Base-by-base conservation (phyloP, 2,797 vertebrate species). In the Sandelia bainsii region DNA sequence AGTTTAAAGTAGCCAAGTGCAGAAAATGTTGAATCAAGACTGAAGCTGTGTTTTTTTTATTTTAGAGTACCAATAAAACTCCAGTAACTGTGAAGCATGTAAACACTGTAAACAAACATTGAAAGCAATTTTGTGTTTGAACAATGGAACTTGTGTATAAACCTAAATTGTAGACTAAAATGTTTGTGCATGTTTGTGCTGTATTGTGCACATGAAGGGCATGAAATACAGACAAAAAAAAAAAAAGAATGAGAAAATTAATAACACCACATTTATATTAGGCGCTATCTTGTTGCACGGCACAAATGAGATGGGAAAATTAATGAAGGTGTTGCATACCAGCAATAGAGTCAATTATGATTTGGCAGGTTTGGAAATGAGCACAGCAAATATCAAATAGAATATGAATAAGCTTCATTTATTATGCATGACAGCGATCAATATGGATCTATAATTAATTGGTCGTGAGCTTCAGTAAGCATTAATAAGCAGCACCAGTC, bases 371-470 rank as follows among this genome's bases (percentile, higher is more conserved):
- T 32, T 44, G 56, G 53, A 78, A 76, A 81, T 59, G 39, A 57
- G 50, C 52, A 12, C 22, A 3, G 10, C 22, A 60, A 34, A 45
- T 20, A 49, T 52, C 50, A 78, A 74, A 69, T 7, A 32, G 51
- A 72, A 60, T 63, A 81, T 74, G 54, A 80, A 84, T 50, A 75
- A 69, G 68, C 67, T 50, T 49, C 22, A 57, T 78, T 68, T 29
- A 70, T 79, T 67, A 72, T 20, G 57, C 54, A 83, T 6, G 62
- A 70, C 50, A 25, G 68, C 64, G 63, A 87, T 86, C 83, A 82
- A 76, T 79, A 70, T 11, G 74, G 71, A 85, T 85, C 77, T 69
- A 72, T 82, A 79, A 80, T 67, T 87, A 69, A 78, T 42, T 8
- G 27, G 37, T 52, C 39, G 20, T 32, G 25, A 69, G 80, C 52